These are phyloP conservation scores for Sus cebifrons DNA, from an alignment of 2,797 vertebrate species.

Conservation along the genomic window DNA sequence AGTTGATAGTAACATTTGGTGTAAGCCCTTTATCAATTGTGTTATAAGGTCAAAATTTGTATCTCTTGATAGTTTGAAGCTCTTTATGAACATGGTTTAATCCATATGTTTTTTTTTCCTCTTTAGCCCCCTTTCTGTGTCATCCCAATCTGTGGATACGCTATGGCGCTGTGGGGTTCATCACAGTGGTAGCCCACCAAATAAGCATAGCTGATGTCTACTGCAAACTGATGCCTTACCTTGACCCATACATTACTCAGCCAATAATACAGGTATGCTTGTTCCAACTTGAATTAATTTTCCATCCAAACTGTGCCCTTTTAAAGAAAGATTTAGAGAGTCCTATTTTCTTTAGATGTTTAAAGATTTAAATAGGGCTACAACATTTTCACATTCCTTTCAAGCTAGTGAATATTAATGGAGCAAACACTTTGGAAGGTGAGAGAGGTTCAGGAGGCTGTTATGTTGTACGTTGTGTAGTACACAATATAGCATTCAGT, in stretches of 20 bases:
- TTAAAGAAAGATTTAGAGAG: not conserved
- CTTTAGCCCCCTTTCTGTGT: constrained; percentile 96
- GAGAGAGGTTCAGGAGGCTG: not conserved
- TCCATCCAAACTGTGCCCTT: not conserved
- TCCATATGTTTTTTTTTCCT: not conserved
- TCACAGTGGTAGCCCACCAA: constrained; percentile 97
- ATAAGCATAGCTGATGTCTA: constrained; percentile 98
- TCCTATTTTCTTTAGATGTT: not conserved
- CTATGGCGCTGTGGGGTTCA: constrained; percentile 98
- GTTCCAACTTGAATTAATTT: not conserved
- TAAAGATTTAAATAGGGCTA: constrained; percentile 37
- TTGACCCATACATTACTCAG: constrained; percentile 96
- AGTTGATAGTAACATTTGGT: not conserved
- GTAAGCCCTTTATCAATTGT: not conserved
- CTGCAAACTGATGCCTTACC: constrained; percentile 98
- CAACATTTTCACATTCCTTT: constrained; percentile 11
- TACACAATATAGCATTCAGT: not conserved
- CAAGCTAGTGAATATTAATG: not conserved
- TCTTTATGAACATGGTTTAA: constrained; percentile 10
- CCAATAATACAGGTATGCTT: constrained; percentile 96
- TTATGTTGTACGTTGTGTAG: not conserved
- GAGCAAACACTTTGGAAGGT: not conserved
- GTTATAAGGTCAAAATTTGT: not conserved
- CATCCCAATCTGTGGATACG: constrained; percentile 99
- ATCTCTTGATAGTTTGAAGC: not conserved